Evolutionary conservation across 2,888 invertebrate species (phyloP).

Genomic region (Nemotelus pantherinus): DNA sequence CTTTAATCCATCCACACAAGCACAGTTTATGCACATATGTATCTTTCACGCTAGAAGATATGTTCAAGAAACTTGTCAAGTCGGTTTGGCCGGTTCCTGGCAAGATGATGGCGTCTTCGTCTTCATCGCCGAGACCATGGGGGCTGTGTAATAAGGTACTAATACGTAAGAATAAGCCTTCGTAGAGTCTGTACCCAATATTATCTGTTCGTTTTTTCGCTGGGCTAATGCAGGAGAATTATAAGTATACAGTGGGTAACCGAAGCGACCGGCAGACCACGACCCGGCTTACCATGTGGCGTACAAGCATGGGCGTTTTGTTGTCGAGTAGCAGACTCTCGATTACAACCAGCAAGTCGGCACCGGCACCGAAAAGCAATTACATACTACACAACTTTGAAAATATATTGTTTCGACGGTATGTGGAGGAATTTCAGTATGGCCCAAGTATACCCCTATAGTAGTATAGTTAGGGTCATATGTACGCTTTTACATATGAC

Average conservation of each 20-base stretch:
- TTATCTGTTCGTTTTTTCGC: no score
- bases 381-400: slow-evolving; percentile 14
- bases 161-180: no score
- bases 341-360: not conserved
- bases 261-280: not conserved
- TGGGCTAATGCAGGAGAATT: no score
- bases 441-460: not conserved
- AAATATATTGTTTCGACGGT: slow-evolving; percentile 19
- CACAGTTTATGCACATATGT: not conserved
- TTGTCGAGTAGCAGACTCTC: not conserved
- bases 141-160: no score
- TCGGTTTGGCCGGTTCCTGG: no score
- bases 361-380: slow-evolving; percentile 25
- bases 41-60: not conserved
- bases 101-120: no score
- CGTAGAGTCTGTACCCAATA: no score
- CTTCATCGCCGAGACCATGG: no score
- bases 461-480: not conserved
- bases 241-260: not conserved
- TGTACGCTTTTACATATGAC: not conserved
- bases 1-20: not conserved
- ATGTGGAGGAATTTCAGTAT: slow-evolving; percentile 7
- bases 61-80: not conserved
- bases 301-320: not conserved
- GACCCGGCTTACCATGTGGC: not conserved